Conservation (phyloP, 92 coral and sea anemone genomes). For the Palythoa grandiflora region DNA sequence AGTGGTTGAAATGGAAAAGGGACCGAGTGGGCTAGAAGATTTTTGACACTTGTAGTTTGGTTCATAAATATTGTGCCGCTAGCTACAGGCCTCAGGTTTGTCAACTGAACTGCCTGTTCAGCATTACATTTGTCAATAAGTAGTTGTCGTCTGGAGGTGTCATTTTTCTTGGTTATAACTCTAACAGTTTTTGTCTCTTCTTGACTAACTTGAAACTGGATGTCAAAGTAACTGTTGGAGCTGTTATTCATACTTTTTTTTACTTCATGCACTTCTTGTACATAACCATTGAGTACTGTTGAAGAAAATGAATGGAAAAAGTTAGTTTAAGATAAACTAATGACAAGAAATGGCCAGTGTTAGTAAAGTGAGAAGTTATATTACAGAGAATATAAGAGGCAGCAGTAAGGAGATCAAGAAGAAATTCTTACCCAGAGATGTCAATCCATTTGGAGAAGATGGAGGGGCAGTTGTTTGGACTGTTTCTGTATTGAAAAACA, state of each 20-base stretch:
- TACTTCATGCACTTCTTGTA: background rate
- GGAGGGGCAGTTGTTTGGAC: conserved; percentile 24
- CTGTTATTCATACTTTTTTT: background rate
- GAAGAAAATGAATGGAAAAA: background rate
- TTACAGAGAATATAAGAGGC: background rate
- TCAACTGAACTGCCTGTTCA: conserved; percentile 34
- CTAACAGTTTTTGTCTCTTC: background rate
- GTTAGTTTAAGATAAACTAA: background rate
- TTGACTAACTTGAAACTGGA: conserved; percentile 1
- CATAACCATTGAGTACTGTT: conserved; percentile 18
- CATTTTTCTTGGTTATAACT: background rate
- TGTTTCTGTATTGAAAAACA: no score
- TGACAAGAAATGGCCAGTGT: background rate
- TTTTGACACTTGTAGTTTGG: conserved; percentile 19
- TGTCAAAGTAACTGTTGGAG: conserved; percentile 17
- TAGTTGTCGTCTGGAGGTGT: conserved; percentile 15
- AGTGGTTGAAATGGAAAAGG: conserved; percentile 2
- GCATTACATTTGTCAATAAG: conserved; percentile 10
- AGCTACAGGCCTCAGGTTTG: conserved; percentile 16
- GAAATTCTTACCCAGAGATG: background rate
- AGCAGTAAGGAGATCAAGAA: no score
- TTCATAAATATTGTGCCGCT: conserved; percentile 43
- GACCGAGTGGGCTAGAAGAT: conserved; percentile 32
- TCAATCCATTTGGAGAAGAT: conserved; percentile 36
- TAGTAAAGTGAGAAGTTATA: background rate